Evolutionary conservation across 2,113 vertebrate species (phyloP).

Genomic region (Lutjanus erythropterus): DNA sequence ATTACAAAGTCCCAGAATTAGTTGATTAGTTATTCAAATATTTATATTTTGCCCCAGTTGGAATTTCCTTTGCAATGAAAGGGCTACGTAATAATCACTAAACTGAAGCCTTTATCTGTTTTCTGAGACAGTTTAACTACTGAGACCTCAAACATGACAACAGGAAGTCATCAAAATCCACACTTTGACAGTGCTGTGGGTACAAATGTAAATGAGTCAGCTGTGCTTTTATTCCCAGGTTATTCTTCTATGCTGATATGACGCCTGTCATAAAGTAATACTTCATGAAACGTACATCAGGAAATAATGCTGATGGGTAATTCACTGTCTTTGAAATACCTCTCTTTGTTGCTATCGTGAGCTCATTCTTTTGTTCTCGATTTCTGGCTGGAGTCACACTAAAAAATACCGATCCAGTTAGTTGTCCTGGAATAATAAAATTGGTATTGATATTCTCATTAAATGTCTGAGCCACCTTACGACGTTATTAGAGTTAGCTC

Average conservation of each 20-base stretch:
- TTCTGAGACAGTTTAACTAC: not conserved
- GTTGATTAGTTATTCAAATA: not conserved
- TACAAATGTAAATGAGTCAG: not conserved
- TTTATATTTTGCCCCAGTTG: not conserved
- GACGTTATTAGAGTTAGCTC: not conserved
- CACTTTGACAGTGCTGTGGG: not conserved
- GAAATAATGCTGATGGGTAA: not conserved
- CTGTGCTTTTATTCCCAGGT: not conserved
- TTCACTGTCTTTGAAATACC: not conserved
- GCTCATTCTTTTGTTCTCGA: not conserved
- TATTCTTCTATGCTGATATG: not conserved
- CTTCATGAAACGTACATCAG: not conserved
- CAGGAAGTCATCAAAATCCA: not conserved
- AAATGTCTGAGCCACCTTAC: not conserved
- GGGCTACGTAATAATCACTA: not conserved
- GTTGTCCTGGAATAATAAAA: not conserved
- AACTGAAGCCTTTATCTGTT: not conserved
- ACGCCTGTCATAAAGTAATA: not conserved
- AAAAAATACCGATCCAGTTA: not conserved
- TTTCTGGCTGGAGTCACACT: not conserved
- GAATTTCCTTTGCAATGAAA: not conserved
- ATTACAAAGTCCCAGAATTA: not conserved
- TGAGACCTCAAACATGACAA: constrained; percentile 3
- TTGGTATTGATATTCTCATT: not conserved
- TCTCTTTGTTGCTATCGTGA: not conserved